Conservation (phyloP, 2,113 vertebrate genomes). For the Scytalopus superciliaris region DNA sequence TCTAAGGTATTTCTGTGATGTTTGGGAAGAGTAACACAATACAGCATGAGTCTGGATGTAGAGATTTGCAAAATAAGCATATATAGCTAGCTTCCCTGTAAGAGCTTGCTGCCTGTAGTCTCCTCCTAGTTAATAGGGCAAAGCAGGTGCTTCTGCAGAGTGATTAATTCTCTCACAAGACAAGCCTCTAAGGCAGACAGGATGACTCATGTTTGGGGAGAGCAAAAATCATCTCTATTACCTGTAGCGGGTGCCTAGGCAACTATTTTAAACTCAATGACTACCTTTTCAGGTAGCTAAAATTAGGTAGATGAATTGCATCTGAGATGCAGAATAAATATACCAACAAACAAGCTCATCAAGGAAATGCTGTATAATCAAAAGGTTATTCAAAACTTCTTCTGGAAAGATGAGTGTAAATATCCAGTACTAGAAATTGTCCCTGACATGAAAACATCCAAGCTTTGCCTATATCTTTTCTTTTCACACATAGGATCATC, state of each 20-base stretch:
- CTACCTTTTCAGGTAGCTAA: constrained; percentile 42
- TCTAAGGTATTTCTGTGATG: not conserved
- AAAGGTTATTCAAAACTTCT: constrained; percentile 21
- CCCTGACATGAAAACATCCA: not conserved
- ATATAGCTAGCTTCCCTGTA: not conserved
- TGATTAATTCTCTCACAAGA: constrained; percentile 19
- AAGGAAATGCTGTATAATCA: constrained; percentile 22
- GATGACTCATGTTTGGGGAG: constrained; percentile 23
- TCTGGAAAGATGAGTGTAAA: not conserved
- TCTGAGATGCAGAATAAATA: constrained; percentile 41
- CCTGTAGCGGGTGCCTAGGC: not conserved
- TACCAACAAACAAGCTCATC: constrained; percentile 48
- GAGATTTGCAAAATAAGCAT: not conserved
- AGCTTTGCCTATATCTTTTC: not conserved
- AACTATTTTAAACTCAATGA: constrained; percentile 46
- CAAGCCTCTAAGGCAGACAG: not conserved
- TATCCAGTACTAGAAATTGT: not conserved
- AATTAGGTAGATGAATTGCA: constrained; percentile 35
- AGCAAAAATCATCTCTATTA: constrained; percentile 42
- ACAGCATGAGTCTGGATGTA: not conserved
- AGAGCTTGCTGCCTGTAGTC: not conserved
- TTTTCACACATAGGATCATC: not conserved
- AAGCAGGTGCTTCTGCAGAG: not conserved
- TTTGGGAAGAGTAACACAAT: not conserved
- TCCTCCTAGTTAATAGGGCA: not conserved